These are phyloP conservation scores for Tenthredo amoena DNA, from an alignment of 2,888 invertebrate genomes.

Conservation along the genomic window DNA sequence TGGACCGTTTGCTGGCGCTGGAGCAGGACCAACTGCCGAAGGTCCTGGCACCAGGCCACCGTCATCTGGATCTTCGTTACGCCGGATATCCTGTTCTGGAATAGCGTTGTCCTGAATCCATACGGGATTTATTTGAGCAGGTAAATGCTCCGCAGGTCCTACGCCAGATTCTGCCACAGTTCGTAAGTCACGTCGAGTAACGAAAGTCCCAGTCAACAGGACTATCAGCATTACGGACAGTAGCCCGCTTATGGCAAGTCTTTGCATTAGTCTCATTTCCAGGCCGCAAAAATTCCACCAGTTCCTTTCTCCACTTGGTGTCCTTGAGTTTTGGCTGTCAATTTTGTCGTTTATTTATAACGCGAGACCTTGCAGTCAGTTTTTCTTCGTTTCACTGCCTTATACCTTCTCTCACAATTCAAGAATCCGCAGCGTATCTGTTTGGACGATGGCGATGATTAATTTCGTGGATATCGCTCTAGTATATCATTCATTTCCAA, in stretches of 20 bases:
- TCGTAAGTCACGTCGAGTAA: slow-evolving; percentile 72
- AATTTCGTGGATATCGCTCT: background rate
- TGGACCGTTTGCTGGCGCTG: slow-evolving; percentile 57
- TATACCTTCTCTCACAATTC: background rate
- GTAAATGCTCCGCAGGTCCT: slow-evolving; percentile 69
- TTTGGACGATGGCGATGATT: background rate
- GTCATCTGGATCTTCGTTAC: slow-evolving; percentile 56
- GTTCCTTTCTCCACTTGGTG: background rate
- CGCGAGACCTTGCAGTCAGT: background rate
- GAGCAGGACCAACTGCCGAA: slow-evolving; percentile 62
- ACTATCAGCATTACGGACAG: slow-evolving; percentile 75
- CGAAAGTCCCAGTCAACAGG: slow-evolving; percentile 72
- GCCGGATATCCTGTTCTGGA: slow-evolving; percentile 65
- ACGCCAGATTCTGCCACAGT: slow-evolving; percentile 72
- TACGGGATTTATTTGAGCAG: slow-evolving; percentile 70
- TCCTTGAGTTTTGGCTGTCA: background rate
- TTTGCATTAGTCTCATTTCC: slow-evolving; percentile 74
- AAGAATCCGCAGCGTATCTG: background rate
- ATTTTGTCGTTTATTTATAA: background rate
- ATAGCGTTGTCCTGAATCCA: slow-evolving; percentile 74
- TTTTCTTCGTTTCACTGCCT: background rate
- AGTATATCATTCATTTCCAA: too few relatives aligned
- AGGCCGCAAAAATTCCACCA: slow-evolving; percentile 13
- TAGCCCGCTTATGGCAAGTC: slow-evolving; percentile 75
- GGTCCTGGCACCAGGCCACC: slow-evolving; percentile 59